phyloP scores from a whole-genome alignment of 2,113 vertebrate species.

The Barbus barbus region DNA sequence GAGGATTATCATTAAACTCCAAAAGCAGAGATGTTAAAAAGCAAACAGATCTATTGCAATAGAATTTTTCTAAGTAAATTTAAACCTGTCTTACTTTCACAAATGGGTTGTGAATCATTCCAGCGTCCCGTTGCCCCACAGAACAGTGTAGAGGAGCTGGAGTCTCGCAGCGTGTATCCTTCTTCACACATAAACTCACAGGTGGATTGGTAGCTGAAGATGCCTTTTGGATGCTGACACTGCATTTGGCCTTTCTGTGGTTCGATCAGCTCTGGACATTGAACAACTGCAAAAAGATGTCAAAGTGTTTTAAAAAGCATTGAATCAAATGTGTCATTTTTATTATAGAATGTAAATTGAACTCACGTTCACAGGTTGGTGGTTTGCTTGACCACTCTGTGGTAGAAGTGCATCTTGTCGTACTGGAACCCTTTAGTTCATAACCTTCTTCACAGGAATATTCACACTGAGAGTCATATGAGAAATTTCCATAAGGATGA shows the following conservation, averaged over 20 bases:
- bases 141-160: conserved; percentile 49
- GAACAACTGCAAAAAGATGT: conserved; percentile 59
- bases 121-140: conserved; percentile 66
- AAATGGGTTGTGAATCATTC: conserved; percentile 64
- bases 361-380: conserved; percentile 32
- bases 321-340: no score
- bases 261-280: conserved; percentile 57
- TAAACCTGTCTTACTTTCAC: conserved; percentile 57
- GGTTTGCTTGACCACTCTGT: conserved; percentile 71
- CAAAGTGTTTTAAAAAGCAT: not conserved
- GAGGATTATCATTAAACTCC: not conserved
- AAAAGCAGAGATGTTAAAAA: not conserved
- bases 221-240: conserved; percentile 56
- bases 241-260: conserved; percentile 55
- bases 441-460: conserved; percentile 79
- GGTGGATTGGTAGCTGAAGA: conserved; percentile 64
- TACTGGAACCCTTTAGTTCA: conserved; percentile 56
- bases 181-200: conserved; percentile 69
- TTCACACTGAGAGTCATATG: conserved; percentile 69
- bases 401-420: conserved; percentile 66
- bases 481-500: conserved; percentile 62
- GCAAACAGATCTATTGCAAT: no score
- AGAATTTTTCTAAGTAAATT: no score
- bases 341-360: not conserved
- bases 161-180: conserved; percentile 57